Conservation (phyloP, 2,888 invertebrate species). For the Eurois occulta region DNA sequence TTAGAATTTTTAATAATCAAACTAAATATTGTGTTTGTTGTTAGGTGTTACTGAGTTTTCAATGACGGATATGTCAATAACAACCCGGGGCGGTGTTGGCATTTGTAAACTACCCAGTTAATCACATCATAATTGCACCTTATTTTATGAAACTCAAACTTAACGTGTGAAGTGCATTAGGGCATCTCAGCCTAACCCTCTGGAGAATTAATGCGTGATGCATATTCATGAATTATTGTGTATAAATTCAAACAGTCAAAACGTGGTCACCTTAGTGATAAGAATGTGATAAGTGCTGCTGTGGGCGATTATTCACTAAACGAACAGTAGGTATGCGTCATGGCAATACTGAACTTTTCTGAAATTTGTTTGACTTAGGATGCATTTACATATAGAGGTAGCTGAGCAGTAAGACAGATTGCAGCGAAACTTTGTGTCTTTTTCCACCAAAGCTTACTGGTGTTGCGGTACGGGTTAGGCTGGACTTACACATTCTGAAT, state of each 20-base stretch:
- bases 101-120: not conserved
- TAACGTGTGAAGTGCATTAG: not conserved
- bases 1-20: not conserved
- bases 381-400: not conserved
- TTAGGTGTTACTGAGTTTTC: not conserved
- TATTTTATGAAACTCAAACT: not conserved
- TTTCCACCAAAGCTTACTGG: not conserved
- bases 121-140: not conserved
- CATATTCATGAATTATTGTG: not conserved
- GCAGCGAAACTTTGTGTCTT: not conserved
- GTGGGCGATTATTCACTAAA: constrained; percentile 11
- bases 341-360: not conserved
- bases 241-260: not conserved
- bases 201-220: not conserved
- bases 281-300: constrained; percentile 8
- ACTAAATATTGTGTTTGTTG: not conserved
- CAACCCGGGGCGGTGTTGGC: too few relatives aligned
- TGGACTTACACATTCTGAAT: too few relatives aligned
- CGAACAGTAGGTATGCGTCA: not conserved
- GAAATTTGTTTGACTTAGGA: not conserved
- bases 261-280: constrained; percentile 7
- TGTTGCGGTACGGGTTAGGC: too few relatives aligned
- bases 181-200: not conserved
- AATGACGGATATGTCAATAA: not conserved
- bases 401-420: not conserved